These are phyloP conservation scores for Amiota mariae DNA, from an alignment of 2,888 invertebrate genomes.

Conservation along the genomic window DNA sequence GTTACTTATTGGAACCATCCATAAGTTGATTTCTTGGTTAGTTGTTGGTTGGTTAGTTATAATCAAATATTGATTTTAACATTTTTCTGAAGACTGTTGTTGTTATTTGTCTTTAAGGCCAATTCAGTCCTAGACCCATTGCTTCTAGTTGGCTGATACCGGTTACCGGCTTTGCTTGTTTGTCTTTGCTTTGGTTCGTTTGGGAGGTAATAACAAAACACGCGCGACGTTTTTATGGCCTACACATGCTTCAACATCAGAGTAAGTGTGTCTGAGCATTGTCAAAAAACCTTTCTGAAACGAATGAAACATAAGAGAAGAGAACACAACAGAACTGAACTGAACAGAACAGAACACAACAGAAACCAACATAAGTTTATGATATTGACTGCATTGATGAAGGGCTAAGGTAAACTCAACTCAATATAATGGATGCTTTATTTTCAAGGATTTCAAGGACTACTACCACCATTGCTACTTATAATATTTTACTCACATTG, in stretches of 20 bases:
- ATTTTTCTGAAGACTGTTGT: conserved; percentile 30
- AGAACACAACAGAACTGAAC: not conserved
- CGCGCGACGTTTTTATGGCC: conserved; percentile 31
- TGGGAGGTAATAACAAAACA: conserved; percentile 4
- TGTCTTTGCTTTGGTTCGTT: conserved; percentile 12
- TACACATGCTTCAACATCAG: conserved; percentile 22
- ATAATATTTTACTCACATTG: conserved; percentile 2
- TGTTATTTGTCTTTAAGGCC: conserved; percentile 15
- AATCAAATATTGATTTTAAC: conserved; percentile 55
- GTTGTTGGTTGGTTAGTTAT: conserved; percentile 41
- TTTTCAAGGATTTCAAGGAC: conserved; percentile 36
- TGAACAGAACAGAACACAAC: not conserved
- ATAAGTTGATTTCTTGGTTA: no score
- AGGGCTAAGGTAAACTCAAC: not conserved
- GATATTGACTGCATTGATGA: not conserved
- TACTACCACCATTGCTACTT: not conserved
- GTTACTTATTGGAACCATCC: no score
- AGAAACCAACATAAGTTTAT: not conserved
- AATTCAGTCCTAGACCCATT: conserved; percentile 1
- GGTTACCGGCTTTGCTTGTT: not conserved
- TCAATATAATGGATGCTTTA: conserved; percentile 31
- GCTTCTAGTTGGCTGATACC: conserved; percentile 12
- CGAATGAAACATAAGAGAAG: not conserved
- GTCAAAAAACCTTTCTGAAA: not conserved
- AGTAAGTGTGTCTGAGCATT: conserved; percentile 15